Percentiles rank a stretch among this genome's conserved stretches.
These are phyloP conservation scores for Chrysolina haemoptera DNA, from an alignment of 2,888 invertebrate genomes.

Conservation along the genomic window DNA sequence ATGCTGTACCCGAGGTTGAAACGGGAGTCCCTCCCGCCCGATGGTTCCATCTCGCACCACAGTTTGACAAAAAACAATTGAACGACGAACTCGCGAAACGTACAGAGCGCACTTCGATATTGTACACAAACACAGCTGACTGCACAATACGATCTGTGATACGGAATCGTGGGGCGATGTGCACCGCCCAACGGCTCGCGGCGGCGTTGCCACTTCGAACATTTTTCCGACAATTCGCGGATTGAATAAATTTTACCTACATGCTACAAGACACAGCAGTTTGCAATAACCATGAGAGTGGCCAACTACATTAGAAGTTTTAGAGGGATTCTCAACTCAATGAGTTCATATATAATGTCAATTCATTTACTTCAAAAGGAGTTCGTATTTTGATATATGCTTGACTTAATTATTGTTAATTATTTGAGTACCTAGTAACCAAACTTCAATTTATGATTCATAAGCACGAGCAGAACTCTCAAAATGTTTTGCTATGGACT, in stretches of 20 bases:
- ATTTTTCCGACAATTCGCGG: background rate
- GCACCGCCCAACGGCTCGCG: conserved; percentile 68
- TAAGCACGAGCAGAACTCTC: no score
- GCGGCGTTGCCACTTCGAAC: conserved; percentile 54
- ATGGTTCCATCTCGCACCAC: conserved; percentile 84
- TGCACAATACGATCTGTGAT: conserved; percentile 62
- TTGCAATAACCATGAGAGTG: no score
- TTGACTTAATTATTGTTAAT: no score
- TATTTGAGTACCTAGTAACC: no score
- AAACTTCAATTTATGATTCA: no score
- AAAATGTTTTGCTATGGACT: no score
- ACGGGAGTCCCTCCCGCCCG: conserved; percentile 92
- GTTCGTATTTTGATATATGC: no score
- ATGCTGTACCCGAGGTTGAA: conserved; percentile 91
- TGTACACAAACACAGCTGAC: conserved; percentile 66
- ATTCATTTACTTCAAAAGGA: no score
- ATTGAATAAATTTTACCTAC: background rate
- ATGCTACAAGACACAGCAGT: no score
- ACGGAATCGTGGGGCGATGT: conserved; percentile 51
- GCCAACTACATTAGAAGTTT: no score
- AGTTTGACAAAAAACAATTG: conserved; percentile 63
- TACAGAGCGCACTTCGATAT: conserved; percentile 40
- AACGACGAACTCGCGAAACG: conserved; percentile 41
- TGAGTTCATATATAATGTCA: no score
- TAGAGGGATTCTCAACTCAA: no score